Conservation (phyloP, 1,140 invertebrate genomes). For the Paralvinella palmiformis region DNA sequence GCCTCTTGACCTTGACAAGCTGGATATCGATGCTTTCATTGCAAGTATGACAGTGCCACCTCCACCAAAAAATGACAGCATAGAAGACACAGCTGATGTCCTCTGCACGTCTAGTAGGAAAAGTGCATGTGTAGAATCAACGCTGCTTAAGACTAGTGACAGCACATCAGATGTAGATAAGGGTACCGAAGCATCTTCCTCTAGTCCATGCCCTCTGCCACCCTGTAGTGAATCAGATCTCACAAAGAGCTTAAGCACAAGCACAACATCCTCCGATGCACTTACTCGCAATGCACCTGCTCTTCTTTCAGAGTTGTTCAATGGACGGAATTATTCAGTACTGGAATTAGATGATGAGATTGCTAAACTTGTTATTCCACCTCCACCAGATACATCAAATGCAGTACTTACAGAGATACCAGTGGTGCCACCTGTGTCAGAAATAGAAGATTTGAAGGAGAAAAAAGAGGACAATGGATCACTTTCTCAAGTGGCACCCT, state of each 20-base stretch:
- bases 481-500: background rate
- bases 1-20: background rate
- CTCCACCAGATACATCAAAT: conserved; percentile 57
- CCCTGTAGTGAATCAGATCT: too few relatives aligned
- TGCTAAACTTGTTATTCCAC: conserved; percentile 72
- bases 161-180: too few relatives aligned
- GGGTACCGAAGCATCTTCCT: too few relatives aligned
- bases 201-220: too few relatives aligned
- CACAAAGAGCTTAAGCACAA: too few relatives aligned
- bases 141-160: too few relatives aligned
- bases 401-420: conserved; percentile 24
- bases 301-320: too few relatives aligned
- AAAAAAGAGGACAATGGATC: background rate
- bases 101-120: background rate
- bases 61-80: conserved; percentile 41
- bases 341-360: conserved; percentile 57
- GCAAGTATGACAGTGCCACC: conserved; percentile 75
- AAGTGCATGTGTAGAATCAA: too few relatives aligned
- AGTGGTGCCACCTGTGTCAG: conserved; percentile 26
- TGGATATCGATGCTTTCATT: conserved; percentile 69
- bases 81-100: background rate
- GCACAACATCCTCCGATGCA: too few relatives aligned
- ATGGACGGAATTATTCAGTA: too few relatives aligned
- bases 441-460: background rate
- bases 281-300: too few relatives aligned